Evolutionary conservation across 2,797 vertebrate genomes (phyloP).

Genomic region (Melanogrammus aeglefinus): DNA sequence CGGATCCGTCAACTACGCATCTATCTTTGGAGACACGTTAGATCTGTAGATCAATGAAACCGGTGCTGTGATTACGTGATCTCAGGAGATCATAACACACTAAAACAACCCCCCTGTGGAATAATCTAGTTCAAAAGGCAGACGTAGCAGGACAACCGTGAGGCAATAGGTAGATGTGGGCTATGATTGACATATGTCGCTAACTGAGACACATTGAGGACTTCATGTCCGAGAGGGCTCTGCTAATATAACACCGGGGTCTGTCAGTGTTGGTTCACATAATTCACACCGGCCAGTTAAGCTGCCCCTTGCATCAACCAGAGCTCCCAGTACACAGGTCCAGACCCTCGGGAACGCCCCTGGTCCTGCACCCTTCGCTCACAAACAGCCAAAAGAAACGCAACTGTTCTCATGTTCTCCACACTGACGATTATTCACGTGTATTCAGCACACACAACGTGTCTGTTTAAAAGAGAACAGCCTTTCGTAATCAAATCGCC

Average conservation of each 20-base stretch:
- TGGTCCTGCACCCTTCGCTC: conserved; percentile 72
- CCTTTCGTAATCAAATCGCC: conserved; percentile 23
- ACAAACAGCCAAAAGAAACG: conserved; percentile 58
- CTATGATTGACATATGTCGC: conserved; percentile 14
- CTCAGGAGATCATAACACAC: background rate
- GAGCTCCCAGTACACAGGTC: conserved; percentile 63
- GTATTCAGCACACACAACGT: background rate
- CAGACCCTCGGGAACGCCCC: conserved; percentile 78
- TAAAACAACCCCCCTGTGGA: background rate
- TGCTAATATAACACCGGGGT: background rate
- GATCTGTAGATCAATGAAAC: background rate
- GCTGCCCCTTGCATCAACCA: conserved; percentile 48
- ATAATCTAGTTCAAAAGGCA: background rate
- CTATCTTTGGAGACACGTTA: conserved; percentile 46
- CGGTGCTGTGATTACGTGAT: background rate
- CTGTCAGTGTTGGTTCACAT: conserved; percentile 11
- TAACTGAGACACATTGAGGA: background rate
- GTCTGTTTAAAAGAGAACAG: background rate
- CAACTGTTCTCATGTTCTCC: conserved; percentile 71
- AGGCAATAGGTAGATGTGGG: conserved; percentile 43
- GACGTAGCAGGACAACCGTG: conserved; percentile 18
- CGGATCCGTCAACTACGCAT: conserved; percentile 51
- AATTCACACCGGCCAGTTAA: conserved; percentile 26
- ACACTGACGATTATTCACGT: conserved; percentile 41
- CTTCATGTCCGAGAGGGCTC: conserved; percentile 2